These are phyloP conservation scores for Herpetotheres cachinnans DNA, from an alignment of 2,113 vertebrate genomes.

Conservation along the genomic window DNA sequence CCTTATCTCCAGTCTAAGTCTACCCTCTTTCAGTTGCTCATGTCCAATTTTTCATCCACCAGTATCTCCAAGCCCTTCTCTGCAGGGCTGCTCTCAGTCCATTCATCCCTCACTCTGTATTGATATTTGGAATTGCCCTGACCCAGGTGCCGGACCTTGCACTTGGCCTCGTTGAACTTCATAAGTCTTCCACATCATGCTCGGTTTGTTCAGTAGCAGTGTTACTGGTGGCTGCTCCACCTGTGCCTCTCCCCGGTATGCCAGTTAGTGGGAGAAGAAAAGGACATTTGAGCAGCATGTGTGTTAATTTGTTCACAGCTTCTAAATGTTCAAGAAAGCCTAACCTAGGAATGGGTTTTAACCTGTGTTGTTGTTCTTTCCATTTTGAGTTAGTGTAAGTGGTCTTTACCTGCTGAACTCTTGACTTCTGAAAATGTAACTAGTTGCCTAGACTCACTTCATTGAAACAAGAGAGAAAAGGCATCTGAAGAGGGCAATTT, in stretches of 20 bases:
- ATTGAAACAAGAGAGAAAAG: background rate
- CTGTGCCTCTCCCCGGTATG: too few relatives aligned
- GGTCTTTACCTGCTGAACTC: background rate
- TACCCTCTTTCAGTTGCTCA: background rate
- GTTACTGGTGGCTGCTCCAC: background rate
- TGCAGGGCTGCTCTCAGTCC: background rate
- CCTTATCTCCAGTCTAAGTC: background rate
- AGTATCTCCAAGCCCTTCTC: background rate
- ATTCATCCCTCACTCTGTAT: background rate
- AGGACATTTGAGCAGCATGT: background rate
- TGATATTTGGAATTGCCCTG: background rate
- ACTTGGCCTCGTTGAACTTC: background rate
- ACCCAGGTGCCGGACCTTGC: background rate
- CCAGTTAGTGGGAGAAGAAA: background rate
- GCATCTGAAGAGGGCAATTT: background rate
- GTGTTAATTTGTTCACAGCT: background rate
- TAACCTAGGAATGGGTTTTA: background rate
- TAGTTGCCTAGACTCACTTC: background rate
- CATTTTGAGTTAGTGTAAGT: background rate
- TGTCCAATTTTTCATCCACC: background rate
- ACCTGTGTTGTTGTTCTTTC: background rate
- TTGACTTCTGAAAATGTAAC: background rate
- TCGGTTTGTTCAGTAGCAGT: background rate
- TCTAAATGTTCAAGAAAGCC: background rate
- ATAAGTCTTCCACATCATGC: background rate